These are phyloP conservation scores for Macrotis lagotis DNA, from an alignment of 2,113 vertebrate genomes.

Conservation along the genomic window DNA sequence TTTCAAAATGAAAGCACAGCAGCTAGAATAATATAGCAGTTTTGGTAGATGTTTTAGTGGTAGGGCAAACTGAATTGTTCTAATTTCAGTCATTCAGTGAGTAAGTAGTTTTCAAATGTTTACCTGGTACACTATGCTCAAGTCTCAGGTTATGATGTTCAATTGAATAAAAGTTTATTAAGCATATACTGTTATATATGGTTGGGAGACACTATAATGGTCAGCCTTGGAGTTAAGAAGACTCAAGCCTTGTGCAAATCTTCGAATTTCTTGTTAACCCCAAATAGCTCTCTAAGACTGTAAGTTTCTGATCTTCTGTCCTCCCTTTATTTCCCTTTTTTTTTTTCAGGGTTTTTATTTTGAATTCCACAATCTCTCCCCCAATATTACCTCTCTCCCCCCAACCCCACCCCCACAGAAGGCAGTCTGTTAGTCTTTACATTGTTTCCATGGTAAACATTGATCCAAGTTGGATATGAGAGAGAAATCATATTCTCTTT, in stretches of 20 bases:
- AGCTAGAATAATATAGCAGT: constrained; percentile 1
- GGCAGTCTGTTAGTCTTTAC: too few relatives aligned
- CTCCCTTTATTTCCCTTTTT: too few relatives aligned
- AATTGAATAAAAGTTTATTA: neutral
- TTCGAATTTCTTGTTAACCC: neutral
- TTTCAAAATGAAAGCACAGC: neutral
- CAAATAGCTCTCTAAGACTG: neutral
- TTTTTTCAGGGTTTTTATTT: too few relatives aligned
- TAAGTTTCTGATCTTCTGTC: neutral
- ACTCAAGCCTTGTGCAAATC: neutral
- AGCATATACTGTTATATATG: neutral
- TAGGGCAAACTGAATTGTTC: constrained; percentile 5
- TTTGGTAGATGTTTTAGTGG: neutral
- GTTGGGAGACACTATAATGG: neutral
- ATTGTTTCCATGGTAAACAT: too few relatives aligned
- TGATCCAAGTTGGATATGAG: too few relatives aligned
- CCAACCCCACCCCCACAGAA: too few relatives aligned
- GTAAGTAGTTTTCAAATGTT: constrained; percentile 9
- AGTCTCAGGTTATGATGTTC: neutral
- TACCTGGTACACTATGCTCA: neutral
- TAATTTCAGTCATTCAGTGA: constrained; percentile 28
- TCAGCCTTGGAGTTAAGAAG: neutral
- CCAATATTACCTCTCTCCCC: too few relatives aligned
- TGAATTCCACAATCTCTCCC: too few relatives aligned
- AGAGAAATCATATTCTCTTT: too few relatives aligned